These are phyloP conservation scores for Cotesia vestalis DNA, from an alignment of 1,140 invertebrate genomes.

Conservation along the genomic window DNA sequence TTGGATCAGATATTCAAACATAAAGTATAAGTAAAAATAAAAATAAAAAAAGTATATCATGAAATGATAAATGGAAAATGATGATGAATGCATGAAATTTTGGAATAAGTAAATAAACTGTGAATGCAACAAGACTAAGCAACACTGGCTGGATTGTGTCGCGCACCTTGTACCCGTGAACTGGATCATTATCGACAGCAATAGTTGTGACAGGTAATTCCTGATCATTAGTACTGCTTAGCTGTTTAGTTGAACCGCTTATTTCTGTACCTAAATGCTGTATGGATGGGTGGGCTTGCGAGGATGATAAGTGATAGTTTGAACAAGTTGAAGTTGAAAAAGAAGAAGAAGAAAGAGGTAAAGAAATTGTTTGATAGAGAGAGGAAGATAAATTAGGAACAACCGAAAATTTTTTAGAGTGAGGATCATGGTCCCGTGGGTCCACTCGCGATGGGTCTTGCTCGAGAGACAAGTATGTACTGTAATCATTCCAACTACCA, in stretches of 20 bases:
- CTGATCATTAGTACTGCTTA: slow-evolving; percentile 41
- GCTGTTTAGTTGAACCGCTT: slow-evolving; percentile 47
- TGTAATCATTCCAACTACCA: slow-evolving; percentile 84
- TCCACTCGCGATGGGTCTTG: slow-evolving; percentile 43
- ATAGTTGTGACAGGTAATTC: slow-evolving; percentile 49
- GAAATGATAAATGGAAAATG: slow-evolving; percentile 22
- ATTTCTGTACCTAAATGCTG: slow-evolving; percentile 59
- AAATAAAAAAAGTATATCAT: neutral
- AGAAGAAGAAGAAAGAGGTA: slow-evolving; percentile 9
- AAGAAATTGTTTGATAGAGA: neutral
- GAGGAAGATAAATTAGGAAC: neutral
- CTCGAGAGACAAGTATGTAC: slow-evolving; percentile 77
- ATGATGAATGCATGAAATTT: slow-evolving; percentile 21
- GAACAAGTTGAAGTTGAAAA: slow-evolving; percentile 21
- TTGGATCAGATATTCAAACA: too few relatives aligned
- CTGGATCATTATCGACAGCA: slow-evolving; percentile 49
- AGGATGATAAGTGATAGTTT: slow-evolving; percentile 3
- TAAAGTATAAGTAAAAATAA: neutral
- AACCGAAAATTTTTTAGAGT: slow-evolving; percentile 33
- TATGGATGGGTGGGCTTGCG: slow-evolving; percentile 43
- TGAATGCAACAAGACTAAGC: slow-evolving; percentile 48
- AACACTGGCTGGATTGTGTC: slow-evolving; percentile 44
- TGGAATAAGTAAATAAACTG: slow-evolving; percentile 14
- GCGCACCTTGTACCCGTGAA: slow-evolving; percentile 62
- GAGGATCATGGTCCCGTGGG: slow-evolving; percentile 33